Conservation (phyloP, 2,888 invertebrate genomes). For the Cheilosia vulpina region DNA sequence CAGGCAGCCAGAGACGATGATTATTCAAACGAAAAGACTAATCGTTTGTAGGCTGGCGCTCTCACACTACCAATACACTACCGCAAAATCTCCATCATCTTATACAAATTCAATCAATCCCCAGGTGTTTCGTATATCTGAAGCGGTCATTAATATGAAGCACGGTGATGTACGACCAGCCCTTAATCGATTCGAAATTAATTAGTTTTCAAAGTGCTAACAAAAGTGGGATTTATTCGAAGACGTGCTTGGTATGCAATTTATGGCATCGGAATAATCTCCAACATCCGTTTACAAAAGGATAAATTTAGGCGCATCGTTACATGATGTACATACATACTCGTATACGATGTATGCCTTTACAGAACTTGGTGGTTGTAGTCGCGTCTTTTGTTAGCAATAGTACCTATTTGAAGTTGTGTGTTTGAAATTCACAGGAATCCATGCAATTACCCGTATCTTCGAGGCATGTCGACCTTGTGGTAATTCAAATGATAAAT, state of each 20-base stretch:
- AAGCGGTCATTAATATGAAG: constrained; percentile 59
- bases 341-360: too few species aligned
- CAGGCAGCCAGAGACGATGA: constrained; percentile 33
- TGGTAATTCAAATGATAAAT: constrained; percentile 59
- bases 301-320: background rate
- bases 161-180: constrained; percentile 48
- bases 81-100: background rate
- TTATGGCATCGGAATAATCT: constrained; percentile 12
- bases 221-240: constrained; percentile 3
- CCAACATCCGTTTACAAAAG: constrained; percentile 3
- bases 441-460: background rate
- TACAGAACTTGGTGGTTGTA: background rate
- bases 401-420: background rate
- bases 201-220: constrained; percentile 43
- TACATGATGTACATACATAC: background rate
- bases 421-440: background rate
- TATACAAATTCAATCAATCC: constrained; percentile 58
- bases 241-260: background rate
- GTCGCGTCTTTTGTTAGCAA: too few species aligned
- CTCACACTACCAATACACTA: constrained; percentile 6
- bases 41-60: constrained; percentile 42
- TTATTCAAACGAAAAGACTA: constrained; percentile 58
- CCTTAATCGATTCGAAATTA: constrained; percentile 54
- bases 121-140: constrained; percentile 58
- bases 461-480: background rate